These are phyloP conservation scores for Limnodromus scolopaceus DNA, from an alignment of 2,797 vertebrate species.

Conservation along the genomic window DNA sequence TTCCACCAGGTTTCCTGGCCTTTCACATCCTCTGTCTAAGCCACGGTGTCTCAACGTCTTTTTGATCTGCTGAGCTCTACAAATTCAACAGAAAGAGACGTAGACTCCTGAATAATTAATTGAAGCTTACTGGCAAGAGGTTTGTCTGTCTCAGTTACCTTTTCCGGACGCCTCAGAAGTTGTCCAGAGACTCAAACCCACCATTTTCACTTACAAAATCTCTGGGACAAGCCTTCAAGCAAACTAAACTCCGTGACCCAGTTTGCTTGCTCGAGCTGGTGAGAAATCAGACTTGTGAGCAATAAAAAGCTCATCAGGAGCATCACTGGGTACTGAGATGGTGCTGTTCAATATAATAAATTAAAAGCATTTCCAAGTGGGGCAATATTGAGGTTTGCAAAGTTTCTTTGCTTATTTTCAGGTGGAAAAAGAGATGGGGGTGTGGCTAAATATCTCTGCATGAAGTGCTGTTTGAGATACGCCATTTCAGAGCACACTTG, in stretches of 20 bases:
- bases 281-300: not conserved
- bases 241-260: accelerated
- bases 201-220: not conserved
- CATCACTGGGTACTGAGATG: accelerated
- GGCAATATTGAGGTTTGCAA: not conserved
- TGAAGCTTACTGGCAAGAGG: not conserved
- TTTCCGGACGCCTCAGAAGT: not conserved
- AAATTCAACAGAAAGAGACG: not conserved
- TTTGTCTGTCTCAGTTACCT: not conserved
- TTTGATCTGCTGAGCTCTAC: not conserved
- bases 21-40: not conserved
- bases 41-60: not conserved
- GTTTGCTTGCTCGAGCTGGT: not conserved
- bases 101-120: not conserved
- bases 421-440: not conserved
- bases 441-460: not conserved
- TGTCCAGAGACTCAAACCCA: not conserved
- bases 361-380: not conserved
- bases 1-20: not conserved
- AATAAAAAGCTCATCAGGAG: not conserved
- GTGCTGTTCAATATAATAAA: not conserved
- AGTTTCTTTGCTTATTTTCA: not conserved
- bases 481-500: accelerated
- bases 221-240: not conserved
- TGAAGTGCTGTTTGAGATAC: not conserved